A percentile compares a stretch with the other conserved stretches of the same genome.
Conservation (phyloP, 2,113 vertebrate species). For the Candoia aspera region DNA sequence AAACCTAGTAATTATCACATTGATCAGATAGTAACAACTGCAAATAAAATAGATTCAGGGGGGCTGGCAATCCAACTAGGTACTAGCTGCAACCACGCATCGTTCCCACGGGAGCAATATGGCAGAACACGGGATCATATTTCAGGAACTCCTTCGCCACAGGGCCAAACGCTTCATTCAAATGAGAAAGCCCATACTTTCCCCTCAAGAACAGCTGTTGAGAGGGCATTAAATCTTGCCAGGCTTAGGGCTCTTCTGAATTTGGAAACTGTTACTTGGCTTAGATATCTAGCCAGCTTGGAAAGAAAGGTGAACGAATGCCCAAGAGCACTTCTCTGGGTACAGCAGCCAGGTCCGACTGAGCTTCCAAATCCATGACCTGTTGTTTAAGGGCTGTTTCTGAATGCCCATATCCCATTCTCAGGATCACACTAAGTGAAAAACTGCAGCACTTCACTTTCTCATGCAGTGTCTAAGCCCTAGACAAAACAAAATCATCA, state of each 20-base stretch:
- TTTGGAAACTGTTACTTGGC: neutral
- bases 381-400: too few relatives aligned
- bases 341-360: too few relatives aligned
- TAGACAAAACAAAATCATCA: neutral
- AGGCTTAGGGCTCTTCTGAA: neutral
- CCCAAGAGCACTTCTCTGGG: neutral
- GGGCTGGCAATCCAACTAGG: neutral
- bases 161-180: neutral
- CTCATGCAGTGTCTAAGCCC: neutral
- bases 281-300: neutral
- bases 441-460: too few relatives aligned
- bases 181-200: neutral
- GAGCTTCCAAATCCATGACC: too few relatives aligned
- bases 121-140: neutral
- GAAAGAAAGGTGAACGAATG: neutral
- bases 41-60: neutral
- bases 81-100: neutral
- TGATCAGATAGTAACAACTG: neutral
- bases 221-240: neutral
- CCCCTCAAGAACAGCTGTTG: neutral
- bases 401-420: too few relatives aligned
- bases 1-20: neutral
- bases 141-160: neutral
- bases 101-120: neutral
- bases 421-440: too few relatives aligned